Evolutionary conservation across 2,797 vertebrate genomes (phyloP).

Genomic region (Gallinago nigripennis): DNA sequence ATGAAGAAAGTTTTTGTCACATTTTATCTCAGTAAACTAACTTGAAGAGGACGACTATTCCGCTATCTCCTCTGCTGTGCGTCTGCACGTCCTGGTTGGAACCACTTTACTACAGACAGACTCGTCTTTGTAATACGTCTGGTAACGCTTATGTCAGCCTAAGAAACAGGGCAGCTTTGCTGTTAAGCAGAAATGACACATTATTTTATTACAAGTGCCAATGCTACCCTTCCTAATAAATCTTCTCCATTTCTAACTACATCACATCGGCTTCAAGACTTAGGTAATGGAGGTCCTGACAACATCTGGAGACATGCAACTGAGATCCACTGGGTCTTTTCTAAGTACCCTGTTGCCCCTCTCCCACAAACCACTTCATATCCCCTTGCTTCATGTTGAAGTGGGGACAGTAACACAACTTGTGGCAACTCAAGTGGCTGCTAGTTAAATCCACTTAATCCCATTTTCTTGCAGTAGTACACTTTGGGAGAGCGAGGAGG

Average conservation of each 20-base stretch:
- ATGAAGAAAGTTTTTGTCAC: neutral
- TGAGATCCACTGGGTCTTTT: neutral
- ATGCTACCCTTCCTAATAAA: neutral
- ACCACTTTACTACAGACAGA: neutral
- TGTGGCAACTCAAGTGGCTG: constrained; percentile 28
- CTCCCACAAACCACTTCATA: neutral
- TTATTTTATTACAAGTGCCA: neutral
- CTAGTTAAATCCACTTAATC: constrained; percentile 59
- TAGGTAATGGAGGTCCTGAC: neutral
- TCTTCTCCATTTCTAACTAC: neutral
- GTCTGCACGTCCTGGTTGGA: neutral
- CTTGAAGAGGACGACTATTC: neutral
- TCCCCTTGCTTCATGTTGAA: constrained; percentile 8
- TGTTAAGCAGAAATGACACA: neutral
- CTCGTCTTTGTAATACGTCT: neutral
- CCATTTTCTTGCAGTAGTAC: constrained; percentile 44
- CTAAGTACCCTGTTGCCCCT: neutral
- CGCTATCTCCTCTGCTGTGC: neutral
- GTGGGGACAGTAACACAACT: constrained; percentile 33
- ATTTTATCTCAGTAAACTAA: neutral
- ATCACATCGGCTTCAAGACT: neutral
- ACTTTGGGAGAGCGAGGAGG: neutral
- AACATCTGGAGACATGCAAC: neutral
- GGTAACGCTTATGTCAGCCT: neutral
- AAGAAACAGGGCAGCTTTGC: neutral